A percentile compares a stretch with the other conserved stretches of the same genome.
Conservation (phyloP, 2,888 invertebrate genomes). For the Drosophila meridionalis region DNA sequence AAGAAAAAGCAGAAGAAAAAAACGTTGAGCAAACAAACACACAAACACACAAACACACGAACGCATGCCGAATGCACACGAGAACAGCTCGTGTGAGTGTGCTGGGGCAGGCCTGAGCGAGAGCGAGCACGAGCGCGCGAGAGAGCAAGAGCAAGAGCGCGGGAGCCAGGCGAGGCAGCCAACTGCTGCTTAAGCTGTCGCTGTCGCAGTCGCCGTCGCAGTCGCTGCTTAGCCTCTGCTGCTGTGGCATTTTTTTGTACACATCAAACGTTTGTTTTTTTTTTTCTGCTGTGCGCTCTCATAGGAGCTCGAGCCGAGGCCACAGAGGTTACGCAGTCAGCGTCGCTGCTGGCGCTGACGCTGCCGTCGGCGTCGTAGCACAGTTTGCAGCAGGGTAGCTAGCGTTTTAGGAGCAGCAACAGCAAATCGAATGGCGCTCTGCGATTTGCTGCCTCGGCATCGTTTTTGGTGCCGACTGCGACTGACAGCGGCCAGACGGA, state of each 20-base stretch:
- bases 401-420: slow-evolving; percentile 58
- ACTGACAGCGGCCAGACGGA: slow-evolving; percentile 38
- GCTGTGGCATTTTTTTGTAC: slow-evolving; percentile 7
- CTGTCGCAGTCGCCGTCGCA: slow-evolving; percentile 12
- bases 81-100: slow-evolving; percentile 18
- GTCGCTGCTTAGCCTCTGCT: slow-evolving; percentile 12
- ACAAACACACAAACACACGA: slow-evolving; percentile 33
- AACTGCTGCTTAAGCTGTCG: slow-evolving; percentile 27
- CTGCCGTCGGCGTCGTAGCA: slow-evolving; percentile 36
- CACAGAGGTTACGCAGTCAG: slow-evolving; percentile 48
- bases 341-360: slow-evolving; percentile 31
- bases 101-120: slow-evolving; percentile 7
- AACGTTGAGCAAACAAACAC: slow-evolving; percentile 28
- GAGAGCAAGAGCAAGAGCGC: slow-evolving; percentile 14
- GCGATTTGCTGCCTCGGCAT: slow-evolving; percentile 66
- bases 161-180: slow-evolving; percentile 25
- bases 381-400: slow-evolving; percentile 48
- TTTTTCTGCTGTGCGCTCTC: slow-evolving; percentile 20
- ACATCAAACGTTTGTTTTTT: slow-evolving; percentile 1
- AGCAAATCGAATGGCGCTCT: slow-evolving; percentile 54
- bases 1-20: slow-evolving; percentile 12
- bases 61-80: slow-evolving; percentile 43
- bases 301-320: slow-evolving; percentile 39
- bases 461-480: slow-evolving; percentile 49
- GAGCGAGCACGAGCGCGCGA: slow-evolving; percentile 11